phyloP scores from a whole-genome alignment of 2,797 vertebrate genomes.

The Acipenser oxyrinchus region DNA sequence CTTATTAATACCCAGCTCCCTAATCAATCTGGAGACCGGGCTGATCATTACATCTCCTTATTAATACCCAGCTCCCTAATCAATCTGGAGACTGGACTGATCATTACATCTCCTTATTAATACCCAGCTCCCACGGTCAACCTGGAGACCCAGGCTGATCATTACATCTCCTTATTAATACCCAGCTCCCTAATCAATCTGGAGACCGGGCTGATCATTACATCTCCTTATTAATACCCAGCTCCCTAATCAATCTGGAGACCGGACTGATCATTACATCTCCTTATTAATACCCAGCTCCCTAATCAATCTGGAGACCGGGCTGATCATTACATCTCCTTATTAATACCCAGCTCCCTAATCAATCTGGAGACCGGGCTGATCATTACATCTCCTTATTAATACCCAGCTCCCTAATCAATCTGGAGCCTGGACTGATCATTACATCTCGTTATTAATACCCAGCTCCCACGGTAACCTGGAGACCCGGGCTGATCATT shows the following conservation, averaged over 20 bases:
- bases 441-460: conserved; percentile 3
- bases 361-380: too few relatives aligned
- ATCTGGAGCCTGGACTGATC: background rate
- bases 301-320: background rate
- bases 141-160: background rate
- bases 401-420: background rate
- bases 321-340: background rate
- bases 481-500: background rate
- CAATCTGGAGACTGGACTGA: too few relatives aligned
- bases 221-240: conserved; percentile 3
- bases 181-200: background rate
- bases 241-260: background rate
- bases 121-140: background rate
- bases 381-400: background rate
- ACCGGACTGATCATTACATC: background rate
- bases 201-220: background rate
- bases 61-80: background rate
- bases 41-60: background rate
- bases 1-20: conserved; percentile 5
- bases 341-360: background rate
- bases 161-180: background rate
- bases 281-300: conserved; percentile 3
- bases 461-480: background rate
- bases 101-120: background rate
- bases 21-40: background rate